phyloP scores from a whole-genome alignment of 2,113 vertebrate genomes.

The Acanthisitta chloris region DNA sequence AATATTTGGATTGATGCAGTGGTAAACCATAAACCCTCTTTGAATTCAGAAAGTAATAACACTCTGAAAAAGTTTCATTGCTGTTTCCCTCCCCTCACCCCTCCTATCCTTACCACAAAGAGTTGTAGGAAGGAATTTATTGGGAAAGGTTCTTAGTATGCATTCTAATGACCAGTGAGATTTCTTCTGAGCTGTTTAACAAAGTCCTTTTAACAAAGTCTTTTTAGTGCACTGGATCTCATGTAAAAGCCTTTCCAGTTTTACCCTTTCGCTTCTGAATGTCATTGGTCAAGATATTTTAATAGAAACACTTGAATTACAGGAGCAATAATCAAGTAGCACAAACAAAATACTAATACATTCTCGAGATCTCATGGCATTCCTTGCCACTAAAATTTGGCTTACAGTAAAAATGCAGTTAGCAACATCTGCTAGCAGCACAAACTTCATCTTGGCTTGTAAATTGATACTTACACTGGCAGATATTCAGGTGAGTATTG shows the following conservation, averaged over 20 bases:
- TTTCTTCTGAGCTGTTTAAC: not conserved
- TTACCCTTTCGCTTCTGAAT: constrained; percentile 6
- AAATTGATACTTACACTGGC: constrained; percentile 25
- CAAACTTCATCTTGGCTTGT: constrained; percentile 7
- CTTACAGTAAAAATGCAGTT: not conserved
- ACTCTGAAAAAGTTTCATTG: not conserved
- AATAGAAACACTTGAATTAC: constrained; percentile 27
- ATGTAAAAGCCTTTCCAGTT: not conserved
- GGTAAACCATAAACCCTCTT: not conserved
- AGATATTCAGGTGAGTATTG: constrained; percentile 32
- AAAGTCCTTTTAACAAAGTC: too few species aligned
- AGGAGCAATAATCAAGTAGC: constrained; percentile 5
- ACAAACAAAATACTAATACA: not conserved
- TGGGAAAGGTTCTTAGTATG: not conserved
- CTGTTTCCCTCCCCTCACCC: not conserved
- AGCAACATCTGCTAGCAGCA: not conserved
- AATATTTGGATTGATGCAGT: not conserved
- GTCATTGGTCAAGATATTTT: not conserved
- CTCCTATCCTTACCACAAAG: not conserved
- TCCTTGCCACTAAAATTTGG: not conserved
- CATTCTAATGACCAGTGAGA: not conserved
- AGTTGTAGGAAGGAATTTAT: not conserved
- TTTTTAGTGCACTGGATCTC: not conserved
- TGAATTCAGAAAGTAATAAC: not conserved
- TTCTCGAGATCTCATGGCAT: not conserved